These are phyloP conservation scores for Pantelozetes paolii DNA, from an alignment of 2,888 invertebrate species.

Conservation along the genomic window DNA sequence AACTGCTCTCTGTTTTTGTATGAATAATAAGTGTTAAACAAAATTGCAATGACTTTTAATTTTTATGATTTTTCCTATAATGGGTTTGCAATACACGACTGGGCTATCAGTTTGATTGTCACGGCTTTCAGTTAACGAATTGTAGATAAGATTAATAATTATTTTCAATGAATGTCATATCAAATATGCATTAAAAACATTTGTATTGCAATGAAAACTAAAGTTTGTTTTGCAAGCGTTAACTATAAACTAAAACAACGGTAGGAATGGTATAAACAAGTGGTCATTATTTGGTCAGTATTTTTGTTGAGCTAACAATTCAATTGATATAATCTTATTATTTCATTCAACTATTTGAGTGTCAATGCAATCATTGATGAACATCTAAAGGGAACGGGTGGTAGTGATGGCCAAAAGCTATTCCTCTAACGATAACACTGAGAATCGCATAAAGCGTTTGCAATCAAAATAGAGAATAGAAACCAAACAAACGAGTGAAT, in stretches of 20 bases:
- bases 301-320: neutral
- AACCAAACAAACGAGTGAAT: neutral
- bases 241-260: too few relatives aligned
- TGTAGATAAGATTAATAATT: neutral
- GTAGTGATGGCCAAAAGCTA: slow-evolving; percentile 13
- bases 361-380: neutral
- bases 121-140: neutral
- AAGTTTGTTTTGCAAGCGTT: too few relatives aligned
- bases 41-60: neutral
- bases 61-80: neutral
- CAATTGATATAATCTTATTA: slow-evolving; percentile 9
- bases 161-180: neutral
- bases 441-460: neutral
- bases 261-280: neutral
- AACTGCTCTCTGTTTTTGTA: neutral
- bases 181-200: slow-evolving; percentile 15
- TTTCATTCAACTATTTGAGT: neutral
- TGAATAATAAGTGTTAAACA: neutral
- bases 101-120: slow-evolving; percentile 5
- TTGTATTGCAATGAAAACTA: neutral
- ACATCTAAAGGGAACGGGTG: neutral
- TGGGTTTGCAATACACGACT: neutral
- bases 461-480: slow-evolving; percentile 15
- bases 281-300: too few relatives aligned
- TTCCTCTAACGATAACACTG: slow-evolving; percentile 10